Evolutionary conservation across 2,113 vertebrate genomes (phyloP).

Genomic region (Alethe castanea): DNA sequence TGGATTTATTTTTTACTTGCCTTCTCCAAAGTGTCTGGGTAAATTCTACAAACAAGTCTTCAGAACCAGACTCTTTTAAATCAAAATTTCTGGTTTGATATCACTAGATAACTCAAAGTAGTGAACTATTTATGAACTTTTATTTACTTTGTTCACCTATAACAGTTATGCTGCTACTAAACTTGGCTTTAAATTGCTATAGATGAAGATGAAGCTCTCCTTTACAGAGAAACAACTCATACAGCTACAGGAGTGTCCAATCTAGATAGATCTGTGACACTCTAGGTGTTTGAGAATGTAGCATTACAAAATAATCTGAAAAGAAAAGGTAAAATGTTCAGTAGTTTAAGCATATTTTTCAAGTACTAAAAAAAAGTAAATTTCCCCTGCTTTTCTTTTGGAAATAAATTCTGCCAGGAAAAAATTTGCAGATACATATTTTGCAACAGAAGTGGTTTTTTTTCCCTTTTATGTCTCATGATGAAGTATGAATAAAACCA

Average conservation of each 20-base stretch:
- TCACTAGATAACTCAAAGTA: not conserved
- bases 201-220: rapidly evolving
- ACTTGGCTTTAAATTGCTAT: not conserved
- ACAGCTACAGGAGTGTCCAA: not conserved
- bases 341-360: conserved; percentile 43
- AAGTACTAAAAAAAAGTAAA: not conserved
- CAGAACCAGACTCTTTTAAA: not conserved
- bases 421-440: conserved; percentile 50
- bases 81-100: not conserved
- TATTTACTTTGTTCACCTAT: not conserved
- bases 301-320: not conserved
- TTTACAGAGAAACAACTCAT: not conserved
- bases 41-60: not conserved
- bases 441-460: conserved; percentile 19
- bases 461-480: not conserved
- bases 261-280: not conserved
- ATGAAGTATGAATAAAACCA: conserved; percentile 48
- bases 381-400: not conserved
- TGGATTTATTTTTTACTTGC: not conserved
- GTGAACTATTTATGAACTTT: not conserved
- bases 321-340: conserved; percentile 32
- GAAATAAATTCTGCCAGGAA: conserved; percentile 57
- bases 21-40: not conserved
- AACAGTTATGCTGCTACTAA: not conserved
- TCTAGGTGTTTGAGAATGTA: conserved; percentile 24